Evolutionary conservation across 2,113 vertebrate species (phyloP), one percentile per base, ranked within the genome.

Genomic region (Caracal caracal): DNA sequence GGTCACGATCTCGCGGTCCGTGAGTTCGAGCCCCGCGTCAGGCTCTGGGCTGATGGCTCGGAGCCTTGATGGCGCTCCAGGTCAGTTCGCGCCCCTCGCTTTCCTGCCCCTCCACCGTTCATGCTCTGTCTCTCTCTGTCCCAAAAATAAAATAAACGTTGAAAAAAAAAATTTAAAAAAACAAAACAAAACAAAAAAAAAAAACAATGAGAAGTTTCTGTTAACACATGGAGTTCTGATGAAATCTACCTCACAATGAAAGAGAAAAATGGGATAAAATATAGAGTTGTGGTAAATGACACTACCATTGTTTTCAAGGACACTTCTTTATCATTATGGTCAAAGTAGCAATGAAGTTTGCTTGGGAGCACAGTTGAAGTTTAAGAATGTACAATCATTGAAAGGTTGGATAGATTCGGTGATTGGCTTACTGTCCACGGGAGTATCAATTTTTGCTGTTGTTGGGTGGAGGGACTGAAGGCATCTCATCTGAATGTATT

Each of bases 321-420:
- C 33, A 81, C 82, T 94, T 82, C 59, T 95, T 82, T 92, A 92
- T 93, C 16, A 84, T 96, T 93, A 89, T 65, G 22, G 51, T 68
- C 68, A 96, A 37, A 51, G 35, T 71, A 51, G 24, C 63, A 70
- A 28, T 86, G 71, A 78, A 71, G 19, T 53, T 68, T 90, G 40
- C 35, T 84, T 80, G 61, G 40, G 95, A 79, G 47, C 30, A 90
- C 22, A 70, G 63, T 1, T 86, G 61, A 83, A 83, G 70, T 16
- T 78, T 79, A 82, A 78, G 68, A 65, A 83, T 81, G 92, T 80
- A 68, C 33, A 28, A 87, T 93, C 88, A 94, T 16, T 90, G 63
- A 90, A 96, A 95, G 61, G 78, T 2, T 73, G 19, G 17, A 81
- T 5, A 49, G 40, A 40, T 76, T 90, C 70, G 47, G 71, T 56